Evolutionary conservation across 2,888 invertebrate species (phyloP).

Genomic region (Synergus laeviventris): DNA sequence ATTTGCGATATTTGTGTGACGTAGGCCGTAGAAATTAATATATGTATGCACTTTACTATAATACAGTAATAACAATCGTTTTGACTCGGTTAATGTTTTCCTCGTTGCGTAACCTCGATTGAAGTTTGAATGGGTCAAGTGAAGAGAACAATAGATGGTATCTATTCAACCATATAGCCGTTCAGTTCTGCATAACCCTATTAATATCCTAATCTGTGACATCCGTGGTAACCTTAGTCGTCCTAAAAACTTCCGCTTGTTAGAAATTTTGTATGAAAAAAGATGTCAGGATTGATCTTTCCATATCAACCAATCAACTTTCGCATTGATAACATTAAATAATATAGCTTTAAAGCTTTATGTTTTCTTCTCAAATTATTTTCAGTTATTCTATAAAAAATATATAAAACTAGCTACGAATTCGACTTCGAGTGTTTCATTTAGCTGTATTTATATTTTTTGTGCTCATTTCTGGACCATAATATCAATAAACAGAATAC

Average conservation of each 20-base stretch:
- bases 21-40: not conserved
- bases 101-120: slow-evolving; percentile 68
- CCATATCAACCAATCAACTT: not conserved
- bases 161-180: slow-evolving; percentile 57
- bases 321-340: not conserved
- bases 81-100: slow-evolving; percentile 58
- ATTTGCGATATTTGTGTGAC: not conserved
- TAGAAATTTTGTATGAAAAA: slow-evolving; percentile 52
- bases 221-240: slow-evolving; percentile 62
- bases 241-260: slow-evolving; percentile 45
- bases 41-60: not conserved
- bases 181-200: slow-evolving; percentile 60
- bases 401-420: no score
- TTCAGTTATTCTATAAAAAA: no score
- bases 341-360: not conserved
- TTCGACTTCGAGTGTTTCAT: no score
- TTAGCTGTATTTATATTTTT: no score
- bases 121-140: slow-evolving; percentile 71
- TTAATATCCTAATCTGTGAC: slow-evolving; percentile 67
- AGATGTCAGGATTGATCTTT: not conserved
- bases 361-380: not conserved
- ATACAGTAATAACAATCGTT: slow-evolving; percentile 49
- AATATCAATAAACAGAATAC: no score
- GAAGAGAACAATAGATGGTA: slow-evolving; percentile 70
- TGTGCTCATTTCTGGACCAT: no score